These are phyloP conservation scores for Harpagifer antarcticus DNA, from an alignment of 2,797 vertebrate genomes.

Conservation along the genomic window DNA sequence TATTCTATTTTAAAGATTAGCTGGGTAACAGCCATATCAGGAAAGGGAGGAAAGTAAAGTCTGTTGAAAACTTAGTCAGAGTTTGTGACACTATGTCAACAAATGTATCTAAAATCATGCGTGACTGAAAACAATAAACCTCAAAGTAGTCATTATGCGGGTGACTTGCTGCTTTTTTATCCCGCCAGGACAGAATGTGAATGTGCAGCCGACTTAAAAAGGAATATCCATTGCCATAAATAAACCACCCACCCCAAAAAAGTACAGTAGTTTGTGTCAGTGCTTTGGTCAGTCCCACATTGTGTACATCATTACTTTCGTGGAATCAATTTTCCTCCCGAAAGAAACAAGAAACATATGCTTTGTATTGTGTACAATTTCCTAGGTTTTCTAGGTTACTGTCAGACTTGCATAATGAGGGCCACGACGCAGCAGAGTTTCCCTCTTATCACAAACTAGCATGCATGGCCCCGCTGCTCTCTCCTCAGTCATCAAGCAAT, in stretches of 20 bases:
- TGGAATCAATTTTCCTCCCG: conserved; percentile 76
- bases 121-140: conserved; percentile 67
- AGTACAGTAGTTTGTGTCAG: conserved; percentile 60
- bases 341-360: conserved; percentile 89
- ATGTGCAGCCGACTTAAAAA: conserved; percentile 56
- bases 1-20: conserved; percentile 5
- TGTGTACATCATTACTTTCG: conserved; percentile 74
- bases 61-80: conserved; percentile 20
- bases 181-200: conserved; percentile 53
- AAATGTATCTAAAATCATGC: conserved; percentile 71
- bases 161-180: conserved; percentile 59
- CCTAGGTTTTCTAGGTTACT: conserved; percentile 80
- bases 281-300: conserved; percentile 68
- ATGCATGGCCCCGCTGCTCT: conserved; percentile 95
- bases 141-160: conserved; percentile 67
- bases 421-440: conserved; percentile 88
- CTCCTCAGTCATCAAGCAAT: conserved; percentile 94
- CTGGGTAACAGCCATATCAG: conserved; percentile 11
- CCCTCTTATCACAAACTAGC: conserved; percentile 98
- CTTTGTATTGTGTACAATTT: conserved; percentile 82
- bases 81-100: conserved; percentile 64
- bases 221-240: conserved; percentile 58
- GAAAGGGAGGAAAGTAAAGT: conserved; percentile 12
- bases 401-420: conserved; percentile 84
- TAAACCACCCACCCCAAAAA: conserved; percentile 59